Evolutionary conservation across 1,140 invertebrate genomes (phyloP).

Genomic region (Parapsyche elsis): DNA sequence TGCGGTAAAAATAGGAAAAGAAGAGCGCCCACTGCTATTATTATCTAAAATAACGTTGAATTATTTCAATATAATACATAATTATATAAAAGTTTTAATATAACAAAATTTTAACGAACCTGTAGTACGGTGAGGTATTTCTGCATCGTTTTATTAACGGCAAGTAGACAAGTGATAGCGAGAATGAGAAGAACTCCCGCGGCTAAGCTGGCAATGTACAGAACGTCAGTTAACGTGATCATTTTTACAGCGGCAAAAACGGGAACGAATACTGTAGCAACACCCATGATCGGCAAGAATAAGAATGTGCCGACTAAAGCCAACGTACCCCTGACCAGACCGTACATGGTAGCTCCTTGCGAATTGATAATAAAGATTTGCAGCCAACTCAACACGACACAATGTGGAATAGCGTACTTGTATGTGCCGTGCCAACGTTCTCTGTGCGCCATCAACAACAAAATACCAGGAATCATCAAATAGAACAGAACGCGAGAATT

Average conservation of each 20-base stretch:
- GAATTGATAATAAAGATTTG: constrained; percentile 84
- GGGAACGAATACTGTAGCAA: constrained; percentile 78
- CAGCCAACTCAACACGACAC: constrained; percentile 87
- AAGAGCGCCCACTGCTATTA: constrained; percentile 41
- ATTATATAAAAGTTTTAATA: background rate
- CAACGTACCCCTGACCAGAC: constrained; percentile 78
- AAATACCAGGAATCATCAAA: constrained; percentile 78
- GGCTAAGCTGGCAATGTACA: constrained; percentile 69
- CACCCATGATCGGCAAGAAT: constrained; percentile 80
- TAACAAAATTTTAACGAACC: constrained; percentile 59
- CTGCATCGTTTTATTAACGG: constrained; percentile 70
- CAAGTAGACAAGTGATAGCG: constrained; percentile 73
- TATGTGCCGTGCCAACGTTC: constrained; percentile 83
- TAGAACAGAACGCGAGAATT: constrained; percentile 84
- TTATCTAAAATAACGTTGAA: constrained; percentile 58
- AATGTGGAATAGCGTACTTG: constrained; percentile 82
- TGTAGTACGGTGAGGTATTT: constrained; percentile 75
- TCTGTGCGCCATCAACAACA: constrained; percentile 77
- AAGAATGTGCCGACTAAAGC: constrained; percentile 81
- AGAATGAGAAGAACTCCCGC: constrained; percentile 69
- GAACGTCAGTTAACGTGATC: constrained; percentile 72
- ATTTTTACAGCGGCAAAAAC: constrained; percentile 78
- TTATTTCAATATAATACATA: background rate
- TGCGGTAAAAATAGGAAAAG: constrained; percentile 48
- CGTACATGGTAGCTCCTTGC: constrained; percentile 83